phyloP scores from a whole-genome alignment of 53 echinoderm and acorn worm genomes.

The Luidia sarsii region DNA sequence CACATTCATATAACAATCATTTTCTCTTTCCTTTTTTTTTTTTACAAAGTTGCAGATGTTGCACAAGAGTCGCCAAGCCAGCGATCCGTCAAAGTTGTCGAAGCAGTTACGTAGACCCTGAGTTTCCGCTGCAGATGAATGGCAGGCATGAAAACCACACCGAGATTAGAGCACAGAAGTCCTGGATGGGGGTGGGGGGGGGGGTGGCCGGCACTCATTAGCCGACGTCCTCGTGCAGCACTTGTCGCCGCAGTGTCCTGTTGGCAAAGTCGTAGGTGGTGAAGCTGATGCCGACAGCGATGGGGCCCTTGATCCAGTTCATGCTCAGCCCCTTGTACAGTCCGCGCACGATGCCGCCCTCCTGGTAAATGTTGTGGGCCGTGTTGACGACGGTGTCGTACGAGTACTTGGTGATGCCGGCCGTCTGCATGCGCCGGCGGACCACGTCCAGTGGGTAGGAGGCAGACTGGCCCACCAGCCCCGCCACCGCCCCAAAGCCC shows the following conservation, averaged over 20 bases:
- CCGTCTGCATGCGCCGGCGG: conserved; percentile 98
- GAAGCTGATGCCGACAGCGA: conserved; percentile 95
- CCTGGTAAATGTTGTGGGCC: conserved; percentile 68
- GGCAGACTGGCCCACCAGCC: conserved; percentile 92
- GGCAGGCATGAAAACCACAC: too few species aligned
- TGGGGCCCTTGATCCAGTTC: conserved; percentile 99
- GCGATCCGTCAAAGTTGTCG: too few species aligned
- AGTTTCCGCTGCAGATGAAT: too few species aligned
- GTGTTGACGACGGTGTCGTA: conserved; percentile 89
- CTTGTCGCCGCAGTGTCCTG: background rate
- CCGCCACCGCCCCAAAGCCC: conserved; percentile 89
- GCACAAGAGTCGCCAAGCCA: too few species aligned
- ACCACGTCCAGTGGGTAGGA: conserved; percentile 95
- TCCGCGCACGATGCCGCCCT: conserved; percentile 84
- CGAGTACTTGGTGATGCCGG: conserved; percentile 88
- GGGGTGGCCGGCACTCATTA: too few species aligned
- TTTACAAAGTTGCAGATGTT: too few species aligned
- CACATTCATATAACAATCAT: too few species aligned
- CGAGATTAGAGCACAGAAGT: too few species aligned
- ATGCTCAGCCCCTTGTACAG: conserved; percentile 97
- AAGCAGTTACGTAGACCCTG: too few species aligned
- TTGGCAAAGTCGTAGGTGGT: conserved; percentile 79
- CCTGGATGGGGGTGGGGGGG: too few species aligned
- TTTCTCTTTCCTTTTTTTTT: too few species aligned
- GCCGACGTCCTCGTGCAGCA: conserved; percentile 36